Conservation (phyloP, 2,113 vertebrate species). For the Petrocephalus zakoni region DNA sequence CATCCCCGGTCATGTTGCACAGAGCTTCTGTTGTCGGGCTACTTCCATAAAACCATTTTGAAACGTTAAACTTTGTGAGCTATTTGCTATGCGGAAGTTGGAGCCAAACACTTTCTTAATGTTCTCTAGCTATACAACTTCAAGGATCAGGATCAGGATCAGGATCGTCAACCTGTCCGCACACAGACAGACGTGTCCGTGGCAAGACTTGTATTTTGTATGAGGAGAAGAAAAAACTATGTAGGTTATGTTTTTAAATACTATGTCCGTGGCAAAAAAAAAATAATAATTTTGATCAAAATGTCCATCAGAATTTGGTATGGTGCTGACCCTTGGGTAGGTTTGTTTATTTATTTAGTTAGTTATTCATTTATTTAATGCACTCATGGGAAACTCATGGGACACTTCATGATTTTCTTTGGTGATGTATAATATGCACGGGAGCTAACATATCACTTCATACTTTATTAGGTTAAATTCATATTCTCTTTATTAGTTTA, state of each 20-base stretch:
- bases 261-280: neutral
- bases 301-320: neutral
- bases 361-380: neutral
- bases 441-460: too few relatives aligned
- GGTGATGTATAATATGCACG: too few relatives aligned
- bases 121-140: neutral
- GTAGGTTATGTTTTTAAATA: neutral
- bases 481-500: too few relatives aligned
- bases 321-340: too few relatives aligned
- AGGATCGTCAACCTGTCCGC: neutral
- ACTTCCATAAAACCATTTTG: constrained; percentile 29
- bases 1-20: neutral
- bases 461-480: too few relatives aligned
- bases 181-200: neutral
- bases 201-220: neutral
- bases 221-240: neutral
- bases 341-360: neutral
- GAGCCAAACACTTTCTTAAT: neutral
- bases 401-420: too few relatives aligned
- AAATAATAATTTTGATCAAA: neutral
- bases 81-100: neutral
- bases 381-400: too few relatives aligned
- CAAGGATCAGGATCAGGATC: neutral
- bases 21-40: constrained; percentile 18
- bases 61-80: constrained; percentile 23